phyloP scores from a whole-genome alignment of 2,797 vertebrate genomes.

The Poeciliopsis turneri region DNA sequence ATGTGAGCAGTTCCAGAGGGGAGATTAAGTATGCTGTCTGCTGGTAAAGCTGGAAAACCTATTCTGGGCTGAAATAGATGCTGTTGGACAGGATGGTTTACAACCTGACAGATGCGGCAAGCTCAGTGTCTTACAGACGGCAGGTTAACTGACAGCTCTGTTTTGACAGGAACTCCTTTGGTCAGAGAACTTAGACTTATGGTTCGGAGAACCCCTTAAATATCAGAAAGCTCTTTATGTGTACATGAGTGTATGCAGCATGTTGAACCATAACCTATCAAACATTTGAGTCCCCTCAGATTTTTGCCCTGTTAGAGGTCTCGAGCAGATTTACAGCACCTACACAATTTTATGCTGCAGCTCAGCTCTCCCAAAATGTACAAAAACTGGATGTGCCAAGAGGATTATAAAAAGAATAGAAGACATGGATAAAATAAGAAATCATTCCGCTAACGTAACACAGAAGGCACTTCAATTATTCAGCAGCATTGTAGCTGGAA shows the following conservation, averaged over 20 bases:
- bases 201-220: constrained; percentile 18
- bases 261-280: constrained; percentile 43
- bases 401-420: background rate
- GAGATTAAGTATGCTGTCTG: background rate
- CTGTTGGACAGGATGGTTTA: constrained; percentile 19
- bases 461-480: background rate
- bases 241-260: constrained; percentile 39
- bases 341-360: background rate
- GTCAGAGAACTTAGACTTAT: background rate
- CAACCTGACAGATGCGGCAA: constrained; percentile 26
- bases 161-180: constrained; percentile 45
- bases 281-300: constrained; percentile 23
- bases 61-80: constrained; percentile 10
- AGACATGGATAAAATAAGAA: background rate
- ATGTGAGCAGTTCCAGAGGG: background rate
- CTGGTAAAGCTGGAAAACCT: background rate
- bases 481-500: background rate
- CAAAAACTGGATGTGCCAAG: background rate
- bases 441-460: background rate
- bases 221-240: constrained; percentile 15
- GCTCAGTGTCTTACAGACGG: constrained; percentile 20
- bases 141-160: constrained; percentile 16
- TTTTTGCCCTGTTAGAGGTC: constrained; percentile 6
- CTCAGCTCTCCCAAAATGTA: constrained; percentile 13
- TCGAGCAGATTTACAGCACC: constrained; percentile 14